Evolutionary conservation across 1,140 invertebrate genomes (phyloP), one percentile per base, ranked within the genome.

Genomic region (Pseudomyrmex dendroicus): DNA sequence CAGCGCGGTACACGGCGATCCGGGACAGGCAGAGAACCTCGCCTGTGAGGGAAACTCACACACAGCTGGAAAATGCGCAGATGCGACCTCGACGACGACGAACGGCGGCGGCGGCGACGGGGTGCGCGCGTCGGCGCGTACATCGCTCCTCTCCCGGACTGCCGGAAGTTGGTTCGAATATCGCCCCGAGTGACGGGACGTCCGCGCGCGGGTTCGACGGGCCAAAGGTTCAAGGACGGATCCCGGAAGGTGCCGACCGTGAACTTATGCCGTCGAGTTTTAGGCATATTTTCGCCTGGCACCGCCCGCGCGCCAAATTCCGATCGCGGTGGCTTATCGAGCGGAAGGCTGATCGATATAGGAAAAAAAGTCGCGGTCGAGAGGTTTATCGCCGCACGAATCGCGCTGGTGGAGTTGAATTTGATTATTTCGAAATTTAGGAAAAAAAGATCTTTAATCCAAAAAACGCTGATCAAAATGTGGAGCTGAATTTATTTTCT

Each of bases 31-130:
- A 83, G 82, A 83, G 82, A 91, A 91, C 83, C 86, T 91, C 88
- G 89, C 89, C 89, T 89, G 84, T 87, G 86, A 89, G 83, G 84
- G 85, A 91, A 89, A 89, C 87, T 88, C 84, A 35, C 35, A 35
- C 35, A 35, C 35, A 66, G 66, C 63, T 56, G 78, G 84, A 91
- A 90, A 91, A 87, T 84, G 91, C 92, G 91, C 91, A 92, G 92
- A 86, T 90, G 90, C 91, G 73, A n/a, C 57, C 73, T 5, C 35
- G 35, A 35, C 35, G 35, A 35, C 35, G 35, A 35, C 35, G 35
- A 35, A 35, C 35, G 35, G 35, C 35, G 35, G 35, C 74, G 35
- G 48, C 25, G 57, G 48, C 57, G 67, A 67, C 52, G 25, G 7
- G n/a, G 0, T 70, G 82, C 63, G 76, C 86, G 13, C 20, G 70